A percentile compares a stretch with the other conserved stretches of the same genome.
Evolutionary conservation across 2,888 invertebrate species (phyloP).

Genomic region (Cataglyphis albicans): DNA sequence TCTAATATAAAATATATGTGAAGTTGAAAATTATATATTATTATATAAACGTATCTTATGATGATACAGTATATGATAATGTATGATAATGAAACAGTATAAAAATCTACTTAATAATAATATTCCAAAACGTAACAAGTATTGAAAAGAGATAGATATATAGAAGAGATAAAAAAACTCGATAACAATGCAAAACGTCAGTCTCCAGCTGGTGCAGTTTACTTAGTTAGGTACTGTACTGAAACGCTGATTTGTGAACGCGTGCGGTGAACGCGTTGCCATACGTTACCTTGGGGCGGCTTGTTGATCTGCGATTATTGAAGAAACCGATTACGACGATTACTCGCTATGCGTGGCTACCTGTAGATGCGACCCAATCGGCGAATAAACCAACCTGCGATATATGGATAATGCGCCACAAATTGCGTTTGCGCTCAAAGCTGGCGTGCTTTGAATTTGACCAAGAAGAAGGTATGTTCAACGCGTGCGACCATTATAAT

Average conservation of each 20-base stretch:
- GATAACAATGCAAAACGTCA: slow-evolving; percentile 68
- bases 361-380: slow-evolving; percentile 73
- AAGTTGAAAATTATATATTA: neutral
- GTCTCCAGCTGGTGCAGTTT: slow-evolving; percentile 68
- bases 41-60: neutral
- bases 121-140: neutral
- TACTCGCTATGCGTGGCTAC: slow-evolving; percentile 78
- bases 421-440: slow-evolving; percentile 84
- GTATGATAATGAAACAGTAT: neutral
- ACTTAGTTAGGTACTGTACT: slow-evolving; percentile 68
- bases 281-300: slow-evolving; percentile 73
- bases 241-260: slow-evolving; percentile 69
- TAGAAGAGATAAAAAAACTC: neutral
- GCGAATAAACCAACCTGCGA: slow-evolving; percentile 80
- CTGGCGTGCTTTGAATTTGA: slow-evolving; percentile 83
- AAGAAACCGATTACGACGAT: slow-evolving; percentile 77
- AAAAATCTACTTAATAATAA: neutral
- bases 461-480: slow-evolving; percentile 85
- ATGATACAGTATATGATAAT: neutral
- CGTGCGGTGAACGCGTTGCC: slow-evolving; percentile 78
- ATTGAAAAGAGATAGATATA: neutral
- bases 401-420: slow-evolving; percentile 82
- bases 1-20: neutral
- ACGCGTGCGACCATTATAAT: slow-evolving; percentile 75
- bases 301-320: slow-evolving; percentile 75